phyloP scores from a whole-genome alignment of 2,113 vertebrate genomes.

The Chaetorhynchus papuensis region DNA sequence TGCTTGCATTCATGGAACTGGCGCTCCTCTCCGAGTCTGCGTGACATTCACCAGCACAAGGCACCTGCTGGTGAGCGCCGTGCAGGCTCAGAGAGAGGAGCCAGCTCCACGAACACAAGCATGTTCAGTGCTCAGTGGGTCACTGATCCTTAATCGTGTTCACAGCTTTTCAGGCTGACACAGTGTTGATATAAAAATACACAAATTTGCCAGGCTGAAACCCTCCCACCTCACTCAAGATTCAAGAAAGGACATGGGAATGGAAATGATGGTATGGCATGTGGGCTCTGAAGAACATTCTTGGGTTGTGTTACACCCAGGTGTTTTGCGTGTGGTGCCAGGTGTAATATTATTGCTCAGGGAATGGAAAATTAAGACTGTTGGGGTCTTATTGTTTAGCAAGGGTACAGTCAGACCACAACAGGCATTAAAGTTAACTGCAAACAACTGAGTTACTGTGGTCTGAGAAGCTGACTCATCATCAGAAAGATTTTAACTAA shows the following conservation, averaged over 20 bases:
- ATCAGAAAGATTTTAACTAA: not conserved
- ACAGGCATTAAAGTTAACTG: not conserved
- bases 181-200: not conserved
- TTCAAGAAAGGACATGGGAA: not conserved
- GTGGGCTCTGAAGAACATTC: not conserved
- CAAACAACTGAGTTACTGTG: not conserved
- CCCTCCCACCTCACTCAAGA: not conserved
- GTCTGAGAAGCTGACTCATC: not conserved
- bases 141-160: not conserved
- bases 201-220: not conserved
- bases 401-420: not conserved
- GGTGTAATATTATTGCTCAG: not conserved
- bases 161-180: not conserved
- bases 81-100: not conserved
- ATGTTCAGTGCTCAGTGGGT: not conserved
- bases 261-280: not conserved
- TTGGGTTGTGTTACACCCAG: not conserved
- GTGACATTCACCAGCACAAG: not conserved
- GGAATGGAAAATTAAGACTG: not conserved
- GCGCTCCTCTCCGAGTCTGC: not conserved
- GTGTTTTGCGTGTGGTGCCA: not conserved
- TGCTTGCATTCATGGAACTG: not conserved
- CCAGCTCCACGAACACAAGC: not conserved
- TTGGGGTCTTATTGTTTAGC: not conserved
- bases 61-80: not conserved